Evolutionary conservation across 2,797 vertebrate genomes (phyloP), one percentile per base, ranked within the genome.

Genomic region (Tragelaphus oryx): DNA sequence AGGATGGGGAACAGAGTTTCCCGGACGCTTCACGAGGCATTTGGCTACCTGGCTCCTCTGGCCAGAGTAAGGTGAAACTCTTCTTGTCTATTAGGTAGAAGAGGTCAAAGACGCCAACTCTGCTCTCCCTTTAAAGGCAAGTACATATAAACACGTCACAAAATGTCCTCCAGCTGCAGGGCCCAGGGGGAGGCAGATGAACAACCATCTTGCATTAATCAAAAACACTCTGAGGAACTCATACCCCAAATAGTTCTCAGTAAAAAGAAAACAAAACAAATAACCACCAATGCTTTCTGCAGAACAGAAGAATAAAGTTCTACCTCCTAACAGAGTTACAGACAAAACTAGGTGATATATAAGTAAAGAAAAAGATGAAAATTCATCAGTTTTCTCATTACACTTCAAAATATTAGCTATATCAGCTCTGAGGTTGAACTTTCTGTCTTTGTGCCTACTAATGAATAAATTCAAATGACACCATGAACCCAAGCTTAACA

Each of bases 261-360:
- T 76, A 92, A 95, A 84, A 52, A 74, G 14, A 95, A 83, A 93
- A 87, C 26, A 87, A 82, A 87, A 79, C 74, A 74, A 93, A 68
- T 65, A 80, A 74, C 46, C 13, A 22, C 24, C 22, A 84, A 22
- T 20, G 10, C 18, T 95, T 93, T 90, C 89, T 57, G 62, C 22
- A 96, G 52, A 94, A 89, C 11, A 76, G 28, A 95, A 82, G n/a
- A 93, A 89, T 80, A 65, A 88, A 83, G 37, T 79, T 52, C 48
- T 79, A 52, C 18, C 48, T 28, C 68, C 37, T 89, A 37, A 18
- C 48, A 85, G 30, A 95, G 9, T 20, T 62, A 90, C 52, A 65
- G 46, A 75, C 26, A 93, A 55, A 41, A 55, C 9, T n/a, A 78
- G 37, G 14, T 87, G 33, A 59, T 55, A 52, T 60, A 92, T 75